These are phyloP conservation scores for Timema podura DNA, from an alignment of 2,888 invertebrate species.

Conservation along the genomic window DNA sequence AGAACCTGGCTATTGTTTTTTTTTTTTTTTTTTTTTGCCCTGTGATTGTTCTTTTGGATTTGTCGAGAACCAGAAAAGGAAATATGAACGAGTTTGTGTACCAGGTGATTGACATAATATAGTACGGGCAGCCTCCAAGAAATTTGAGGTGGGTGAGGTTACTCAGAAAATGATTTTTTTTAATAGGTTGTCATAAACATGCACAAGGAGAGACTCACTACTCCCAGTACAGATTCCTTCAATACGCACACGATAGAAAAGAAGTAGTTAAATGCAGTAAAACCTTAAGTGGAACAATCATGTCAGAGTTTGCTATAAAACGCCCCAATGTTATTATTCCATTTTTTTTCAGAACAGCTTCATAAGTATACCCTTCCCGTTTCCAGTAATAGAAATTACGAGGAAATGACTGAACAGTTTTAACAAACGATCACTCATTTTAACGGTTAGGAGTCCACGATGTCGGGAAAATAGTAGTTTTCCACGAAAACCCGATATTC, in stretches of 20 bases:
- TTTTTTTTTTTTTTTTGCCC: not conserved
- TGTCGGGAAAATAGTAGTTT: too few species aligned
- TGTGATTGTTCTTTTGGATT: not conserved
- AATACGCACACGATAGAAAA: not conserved
- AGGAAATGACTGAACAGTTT: too few species aligned
- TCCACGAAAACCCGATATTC: too few species aligned
- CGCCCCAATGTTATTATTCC: not conserved
- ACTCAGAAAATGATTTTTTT: not conserved
- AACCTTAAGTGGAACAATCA: not conserved
- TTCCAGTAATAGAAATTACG: too few species aligned
- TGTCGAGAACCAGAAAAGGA: not conserved
- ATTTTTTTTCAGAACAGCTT: not conserved
- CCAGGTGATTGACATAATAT: not conserved
- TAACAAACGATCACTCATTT: too few species aligned
- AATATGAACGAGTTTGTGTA: not conserved
- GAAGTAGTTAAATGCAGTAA: not conserved
- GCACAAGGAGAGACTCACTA: not conserved
- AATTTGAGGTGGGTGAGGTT: not conserved
- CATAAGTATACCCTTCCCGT: not conserved
- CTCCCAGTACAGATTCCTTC: not conserved
- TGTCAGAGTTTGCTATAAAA: not conserved
- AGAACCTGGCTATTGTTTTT: not conserved
- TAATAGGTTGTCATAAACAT: not conserved
- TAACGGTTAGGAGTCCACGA: too few species aligned
- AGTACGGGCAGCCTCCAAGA: not conserved